Evolutionary conservation across 2,113 vertebrate species (phyloP).

Genomic region (Sclerurus mexicanus): DNA sequence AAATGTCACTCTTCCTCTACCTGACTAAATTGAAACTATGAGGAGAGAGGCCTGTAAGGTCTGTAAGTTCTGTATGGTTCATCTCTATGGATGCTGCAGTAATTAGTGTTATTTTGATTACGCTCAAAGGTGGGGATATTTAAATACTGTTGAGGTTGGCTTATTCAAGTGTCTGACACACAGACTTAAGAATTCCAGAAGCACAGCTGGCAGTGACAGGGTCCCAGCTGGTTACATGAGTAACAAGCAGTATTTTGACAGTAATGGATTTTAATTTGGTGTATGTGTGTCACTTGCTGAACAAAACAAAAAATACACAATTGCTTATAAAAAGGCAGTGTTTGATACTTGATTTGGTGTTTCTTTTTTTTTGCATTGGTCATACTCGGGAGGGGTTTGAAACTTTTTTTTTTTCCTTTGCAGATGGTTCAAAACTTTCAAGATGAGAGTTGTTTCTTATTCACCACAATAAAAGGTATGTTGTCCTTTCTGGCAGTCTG

Average conservation of each 20-base stretch:
- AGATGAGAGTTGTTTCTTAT: constrained; percentile 95
- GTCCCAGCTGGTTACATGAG: neutral
- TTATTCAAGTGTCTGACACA: neutral
- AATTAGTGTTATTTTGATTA: neutral
- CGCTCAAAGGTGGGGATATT: neutral
- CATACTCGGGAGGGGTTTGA: neutral
- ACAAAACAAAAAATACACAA: rapidly evolving
- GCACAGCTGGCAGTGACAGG: neutral
- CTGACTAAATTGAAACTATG: neutral
- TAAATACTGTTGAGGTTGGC: neutral
- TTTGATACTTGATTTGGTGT: neutral
- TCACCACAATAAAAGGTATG: constrained; percentile 92
- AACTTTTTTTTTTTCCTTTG: neutral
- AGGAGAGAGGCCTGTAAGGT: neutral
- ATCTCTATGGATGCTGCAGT: neutral
- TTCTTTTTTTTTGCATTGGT: neutral
- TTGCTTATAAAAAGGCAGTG: neutral
- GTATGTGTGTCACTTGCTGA: neutral
- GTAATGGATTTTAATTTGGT: neutral
- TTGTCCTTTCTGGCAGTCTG: neutral
- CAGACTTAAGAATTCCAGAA: neutral
- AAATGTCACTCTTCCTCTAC: neutral
- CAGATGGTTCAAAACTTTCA: constrained; percentile 98
- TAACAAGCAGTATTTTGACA: neutral
- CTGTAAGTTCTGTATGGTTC: neutral